Percentiles rank a stretch among this genome's conserved stretches.
Conservation (phyloP, 2,888 invertebrate genomes). For the Scaptomyza tumidula region DNA sequence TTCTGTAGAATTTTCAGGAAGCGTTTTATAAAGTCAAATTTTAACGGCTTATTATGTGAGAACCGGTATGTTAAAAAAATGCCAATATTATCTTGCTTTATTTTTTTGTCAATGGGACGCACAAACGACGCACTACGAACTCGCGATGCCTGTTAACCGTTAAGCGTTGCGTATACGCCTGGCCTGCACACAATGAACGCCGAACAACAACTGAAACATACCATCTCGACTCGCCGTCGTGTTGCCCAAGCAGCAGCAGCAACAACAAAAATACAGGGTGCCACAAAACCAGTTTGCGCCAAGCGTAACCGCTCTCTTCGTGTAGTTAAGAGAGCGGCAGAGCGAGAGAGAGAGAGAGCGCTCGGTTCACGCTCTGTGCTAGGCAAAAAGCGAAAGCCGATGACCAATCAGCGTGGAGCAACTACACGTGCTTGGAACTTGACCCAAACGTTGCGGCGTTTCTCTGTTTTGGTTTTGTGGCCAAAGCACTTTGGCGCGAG, state of each 20-base stretch:
- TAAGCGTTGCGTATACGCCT: constrained; percentile 64
- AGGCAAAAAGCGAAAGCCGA: constrained; percentile 72
- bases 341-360: constrained; percentile 7
- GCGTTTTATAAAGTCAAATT: constrained; percentile 14
- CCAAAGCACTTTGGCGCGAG: constrained; percentile 14
- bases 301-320: constrained; percentile 31
- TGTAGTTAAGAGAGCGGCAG: constrained; percentile 28
- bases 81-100: constrained; percentile 26
- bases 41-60: constrained; percentile 39
- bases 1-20: constrained; percentile 19
- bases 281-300: constrained; percentile 46
- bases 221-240: constrained; percentile 18
- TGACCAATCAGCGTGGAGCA: constrained; percentile 61
- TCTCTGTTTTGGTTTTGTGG: constrained; percentile 75
- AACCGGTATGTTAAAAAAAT: constrained; percentile 50
- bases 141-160: constrained; percentile 36
- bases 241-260: constrained; percentile 13
- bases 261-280: constrained; percentile 47
- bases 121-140: constrained; percentile 27
- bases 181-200: constrained; percentile 67
- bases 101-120: constrained; percentile 14
- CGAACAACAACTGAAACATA: constrained; percentile 72
- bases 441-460: constrained; percentile 27
- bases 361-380: constrained; percentile 39
- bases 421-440: constrained; percentile 68